phyloP scores from a whole-genome alignment of 2,113 vertebrate species.

The Lanius ludovicianus region DNA sequence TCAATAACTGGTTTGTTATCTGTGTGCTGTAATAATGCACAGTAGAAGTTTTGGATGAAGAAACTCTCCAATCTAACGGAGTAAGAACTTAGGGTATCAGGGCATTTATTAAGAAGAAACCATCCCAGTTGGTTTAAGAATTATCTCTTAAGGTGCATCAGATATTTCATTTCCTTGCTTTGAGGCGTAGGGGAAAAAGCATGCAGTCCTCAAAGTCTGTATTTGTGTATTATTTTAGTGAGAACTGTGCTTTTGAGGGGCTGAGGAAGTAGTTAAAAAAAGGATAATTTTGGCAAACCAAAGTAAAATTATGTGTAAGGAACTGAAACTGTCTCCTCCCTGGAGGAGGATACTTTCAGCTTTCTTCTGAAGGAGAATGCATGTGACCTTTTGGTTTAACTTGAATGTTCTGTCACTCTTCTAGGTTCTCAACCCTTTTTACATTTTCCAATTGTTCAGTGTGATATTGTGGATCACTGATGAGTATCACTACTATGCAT shows the following conservation, averaged over 20 bases:
- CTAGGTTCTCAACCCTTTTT: conserved; percentile 98
- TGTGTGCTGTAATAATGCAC: neutral
- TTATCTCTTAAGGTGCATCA: neutral
- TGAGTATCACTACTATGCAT: conserved; percentile 96
- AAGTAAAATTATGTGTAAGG: neutral
- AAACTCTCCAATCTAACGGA: neutral
- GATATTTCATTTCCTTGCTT: neutral
- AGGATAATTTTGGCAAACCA: neutral
- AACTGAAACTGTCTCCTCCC: neutral
- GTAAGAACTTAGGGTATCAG: neutral
- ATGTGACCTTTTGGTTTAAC: neutral
- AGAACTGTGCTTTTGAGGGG: neutral
- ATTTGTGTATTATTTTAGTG: neutral
- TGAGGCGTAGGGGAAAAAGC: neutral
- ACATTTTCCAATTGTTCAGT: conserved; percentile 99
- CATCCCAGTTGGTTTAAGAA: neutral
- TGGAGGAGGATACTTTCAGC: neutral
- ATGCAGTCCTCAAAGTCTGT: neutral
- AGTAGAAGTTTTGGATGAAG: neutral
- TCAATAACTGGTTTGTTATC: neutral
- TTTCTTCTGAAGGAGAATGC: neutral
- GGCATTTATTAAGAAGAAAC: neutral
- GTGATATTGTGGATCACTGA: conserved; percentile 93
- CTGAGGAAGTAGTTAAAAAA: neutral
- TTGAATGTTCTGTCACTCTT: neutral